These are phyloP conservation scores for Euphydryas editha DNA, from an alignment of 2,888 invertebrate genomes.

Conservation along the genomic window DNA sequence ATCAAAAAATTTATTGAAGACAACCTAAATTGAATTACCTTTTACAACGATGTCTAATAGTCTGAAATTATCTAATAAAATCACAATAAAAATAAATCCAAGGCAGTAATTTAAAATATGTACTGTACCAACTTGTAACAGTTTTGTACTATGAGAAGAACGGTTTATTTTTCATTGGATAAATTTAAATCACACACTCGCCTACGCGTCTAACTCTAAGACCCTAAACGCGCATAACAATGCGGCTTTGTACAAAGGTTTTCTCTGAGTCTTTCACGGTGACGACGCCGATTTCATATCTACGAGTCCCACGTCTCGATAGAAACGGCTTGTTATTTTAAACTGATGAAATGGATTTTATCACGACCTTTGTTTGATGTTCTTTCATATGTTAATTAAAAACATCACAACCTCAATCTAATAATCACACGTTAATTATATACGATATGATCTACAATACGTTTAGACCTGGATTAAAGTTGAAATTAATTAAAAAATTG, in stretches of 20 bases:
- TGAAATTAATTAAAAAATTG: too few relatives aligned
- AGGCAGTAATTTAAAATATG: not conserved
- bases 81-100: not conserved
- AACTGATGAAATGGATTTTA: constrained; percentile 31
- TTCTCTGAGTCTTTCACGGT: constrained; percentile 56
- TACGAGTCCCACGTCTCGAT: constrained; percentile 49
- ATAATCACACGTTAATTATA: not conserved
- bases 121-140: not conserved
- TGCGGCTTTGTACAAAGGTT: constrained; percentile 38
- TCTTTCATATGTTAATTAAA: not conserved
- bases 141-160: not conserved
- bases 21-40: not conserved
- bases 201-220: constrained; percentile 4
- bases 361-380: constrained; percentile 24
- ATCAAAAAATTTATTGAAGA: not conserved
- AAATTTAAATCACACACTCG: constrained; percentile 8
- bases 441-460: not conserved
- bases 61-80: too few relatives aligned
- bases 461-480: too few relatives aligned
- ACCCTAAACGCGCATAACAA: constrained; percentile 21
- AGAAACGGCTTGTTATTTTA: constrained; percentile 26
- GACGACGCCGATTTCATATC: constrained; percentile 53
- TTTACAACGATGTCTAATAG: not conserved
- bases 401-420: not conserved
- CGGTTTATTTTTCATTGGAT: not conserved